phyloP scores from a whole-genome alignment of 2,888 invertebrate genomes.

The Andrena praecox region DNA sequence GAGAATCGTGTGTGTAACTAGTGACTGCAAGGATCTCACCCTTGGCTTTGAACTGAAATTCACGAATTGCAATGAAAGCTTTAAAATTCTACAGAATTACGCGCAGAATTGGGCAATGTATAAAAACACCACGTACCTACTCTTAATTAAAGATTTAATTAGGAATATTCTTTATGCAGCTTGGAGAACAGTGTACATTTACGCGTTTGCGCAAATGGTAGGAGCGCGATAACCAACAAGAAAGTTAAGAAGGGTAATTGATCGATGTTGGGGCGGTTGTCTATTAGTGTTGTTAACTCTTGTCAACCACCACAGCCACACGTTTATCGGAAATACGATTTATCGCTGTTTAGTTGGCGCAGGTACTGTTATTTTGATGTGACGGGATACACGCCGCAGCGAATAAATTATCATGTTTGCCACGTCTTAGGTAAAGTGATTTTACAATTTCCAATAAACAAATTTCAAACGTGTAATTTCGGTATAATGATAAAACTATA shows the following conservation, averaged over 20 bases:
- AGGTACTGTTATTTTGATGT: not conserved
- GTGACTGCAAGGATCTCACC: not conserved
- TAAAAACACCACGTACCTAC: not conserved
- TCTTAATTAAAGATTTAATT: slow-evolving; percentile 3
- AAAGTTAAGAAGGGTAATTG: not conserved
- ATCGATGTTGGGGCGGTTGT: not conserved
- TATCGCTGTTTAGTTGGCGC: not conserved
- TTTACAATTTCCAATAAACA: not conserved
- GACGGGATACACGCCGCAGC: not conserved
- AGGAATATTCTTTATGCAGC: not conserved
- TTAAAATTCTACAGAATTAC: not conserved
- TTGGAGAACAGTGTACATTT: not conserved
- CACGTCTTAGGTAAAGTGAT: not conserved
- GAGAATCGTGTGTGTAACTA: not conserved
- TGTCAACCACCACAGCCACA: not conserved
- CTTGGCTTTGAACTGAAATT: not conserved
- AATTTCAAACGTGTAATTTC: not conserved
- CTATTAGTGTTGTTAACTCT: slow-evolving; percentile 4
- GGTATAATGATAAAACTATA: too few relatives aligned
- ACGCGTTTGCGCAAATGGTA: not conserved
- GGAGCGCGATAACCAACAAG: not conserved
- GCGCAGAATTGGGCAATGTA: not conserved
- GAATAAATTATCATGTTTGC: not conserved
- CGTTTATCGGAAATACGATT: slow-evolving; percentile 9
- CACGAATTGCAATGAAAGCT: not conserved